phyloP scores from a whole-genome alignment of 2,888 invertebrate species.

The Phyllotreta striolata region DNA sequence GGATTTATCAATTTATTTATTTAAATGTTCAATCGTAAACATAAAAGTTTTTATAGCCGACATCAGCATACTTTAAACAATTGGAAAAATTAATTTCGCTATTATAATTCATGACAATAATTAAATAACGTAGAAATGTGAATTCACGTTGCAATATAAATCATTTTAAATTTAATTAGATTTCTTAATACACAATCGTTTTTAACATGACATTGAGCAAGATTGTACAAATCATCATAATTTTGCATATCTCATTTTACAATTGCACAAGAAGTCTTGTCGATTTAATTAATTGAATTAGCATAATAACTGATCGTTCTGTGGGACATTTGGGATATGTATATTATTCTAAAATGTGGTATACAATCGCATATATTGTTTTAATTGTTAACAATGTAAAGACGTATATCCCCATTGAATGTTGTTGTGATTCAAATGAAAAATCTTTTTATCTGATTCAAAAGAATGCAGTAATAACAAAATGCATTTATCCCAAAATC shows the following conservation, averaged over 20 bases:
- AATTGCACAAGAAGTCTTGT: neutral
- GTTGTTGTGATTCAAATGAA: too few species aligned
- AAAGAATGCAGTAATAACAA: neutral
- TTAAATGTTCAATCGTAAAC: slow-evolving; percentile 8
- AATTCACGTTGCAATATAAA: slow-evolving; percentile 5
- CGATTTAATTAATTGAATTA: slow-evolving; percentile 8
- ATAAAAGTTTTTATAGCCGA: slow-evolving; percentile 4
- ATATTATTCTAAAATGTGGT: too few species aligned
- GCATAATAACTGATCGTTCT: neutral
- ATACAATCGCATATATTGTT: too few species aligned
- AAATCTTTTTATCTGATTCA: neutral
- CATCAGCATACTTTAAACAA: neutral
- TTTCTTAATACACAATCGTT: slow-evolving; percentile 13
- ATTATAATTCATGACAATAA: slow-evolving; percentile 7
- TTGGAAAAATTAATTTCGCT: slow-evolving; percentile 9
- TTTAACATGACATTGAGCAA: slow-evolving; percentile 13
- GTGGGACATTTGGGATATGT: too few species aligned
- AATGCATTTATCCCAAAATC: slow-evolving; percentile 17
- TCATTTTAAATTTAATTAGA: slow-evolving; percentile 15
- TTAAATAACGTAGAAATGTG: slow-evolving; percentile 5
- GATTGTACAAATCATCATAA: slow-evolving; percentile 5
- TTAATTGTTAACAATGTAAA: too few species aligned
- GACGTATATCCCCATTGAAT: too few species aligned
- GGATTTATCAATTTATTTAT: slow-evolving; percentile 10
- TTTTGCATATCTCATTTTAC: neutral